A percentile compares a stretch with the other conserved stretches of the same genome.
Evolutionary conservation across 2,113 vertebrate species (phyloP).

Genomic region (Telmatochromis brichardi): DNA sequence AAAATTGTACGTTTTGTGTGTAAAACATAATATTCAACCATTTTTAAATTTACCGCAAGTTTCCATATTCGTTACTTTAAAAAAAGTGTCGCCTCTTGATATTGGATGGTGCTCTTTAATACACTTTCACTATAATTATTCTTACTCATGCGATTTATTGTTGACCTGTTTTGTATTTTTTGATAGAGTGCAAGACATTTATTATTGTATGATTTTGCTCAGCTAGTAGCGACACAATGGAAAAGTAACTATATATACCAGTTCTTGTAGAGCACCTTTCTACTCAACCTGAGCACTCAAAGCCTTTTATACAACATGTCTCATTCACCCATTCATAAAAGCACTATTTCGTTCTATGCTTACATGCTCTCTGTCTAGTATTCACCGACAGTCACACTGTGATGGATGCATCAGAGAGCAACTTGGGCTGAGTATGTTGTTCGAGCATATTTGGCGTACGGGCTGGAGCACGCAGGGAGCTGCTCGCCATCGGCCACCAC

Average conservation of each 20-base stretch:
- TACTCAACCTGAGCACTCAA: background rate
- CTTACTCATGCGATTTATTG: background rate
- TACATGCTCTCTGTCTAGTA: background rate
- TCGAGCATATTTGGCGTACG: background rate
- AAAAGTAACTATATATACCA: background rate
- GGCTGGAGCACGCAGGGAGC: background rate
- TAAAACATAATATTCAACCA: background rate
- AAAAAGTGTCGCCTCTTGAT: accelerated
- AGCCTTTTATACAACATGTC: background rate
- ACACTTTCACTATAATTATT: background rate
- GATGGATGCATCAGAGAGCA: background rate
- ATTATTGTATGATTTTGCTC: background rate
- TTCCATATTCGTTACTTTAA: accelerated
- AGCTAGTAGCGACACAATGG: background rate
- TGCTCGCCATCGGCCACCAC: background rate
- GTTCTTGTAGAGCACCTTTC: background rate
- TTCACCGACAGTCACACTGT: background rate
- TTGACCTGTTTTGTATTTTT: background rate
- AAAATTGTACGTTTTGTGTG: background rate
- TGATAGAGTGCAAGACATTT: background rate
- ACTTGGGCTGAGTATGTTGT: background rate
- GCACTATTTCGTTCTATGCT: accelerated
- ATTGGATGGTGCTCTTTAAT: background rate
- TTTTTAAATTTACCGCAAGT: background rate
- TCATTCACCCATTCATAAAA: background rate